These are phyloP conservation scores for Taurulus bubalis DNA, from an alignment of 2,113 vertebrate species.

Conservation along the genomic window DNA sequence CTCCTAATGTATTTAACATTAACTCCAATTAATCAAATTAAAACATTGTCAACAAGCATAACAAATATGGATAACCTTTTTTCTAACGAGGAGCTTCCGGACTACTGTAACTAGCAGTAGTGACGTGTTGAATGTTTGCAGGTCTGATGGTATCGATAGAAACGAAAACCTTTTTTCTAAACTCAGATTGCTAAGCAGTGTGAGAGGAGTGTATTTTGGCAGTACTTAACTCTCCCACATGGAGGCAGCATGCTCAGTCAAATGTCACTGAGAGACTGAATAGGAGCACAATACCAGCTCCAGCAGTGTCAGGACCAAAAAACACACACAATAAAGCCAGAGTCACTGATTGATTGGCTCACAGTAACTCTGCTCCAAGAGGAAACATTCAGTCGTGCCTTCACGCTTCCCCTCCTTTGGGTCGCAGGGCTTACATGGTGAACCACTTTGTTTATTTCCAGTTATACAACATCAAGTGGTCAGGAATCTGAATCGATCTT, in stretches of 20 bases:
- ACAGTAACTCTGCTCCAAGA: conserved; percentile 49
- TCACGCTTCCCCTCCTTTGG: conserved; percentile 39
- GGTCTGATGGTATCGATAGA: neutral
- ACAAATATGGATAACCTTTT: neutral
- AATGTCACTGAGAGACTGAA: conserved; percentile 20
- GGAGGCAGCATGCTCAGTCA: conserved; percentile 65
- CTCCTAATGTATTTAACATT: neutral
- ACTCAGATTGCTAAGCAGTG: neutral
- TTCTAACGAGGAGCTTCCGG: neutral
- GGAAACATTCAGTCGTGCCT: conserved; percentile 54
- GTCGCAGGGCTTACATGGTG: conserved; percentile 14
- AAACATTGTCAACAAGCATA: neutral
- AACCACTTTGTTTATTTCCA: conserved; percentile 46
- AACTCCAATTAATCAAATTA: neutral
- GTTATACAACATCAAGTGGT: conserved; percentile 19
- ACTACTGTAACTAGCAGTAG: neutral
- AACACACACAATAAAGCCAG: conserved; percentile 58
- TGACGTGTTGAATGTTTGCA: neutral
- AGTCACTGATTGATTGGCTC: conserved; percentile 51
- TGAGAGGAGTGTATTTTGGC: conserved; percentile 12
- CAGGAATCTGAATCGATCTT: conserved; percentile 37
- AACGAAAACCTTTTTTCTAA: neutral
- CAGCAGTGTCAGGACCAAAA: conserved; percentile 32
- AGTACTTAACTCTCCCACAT: conserved; percentile 60
- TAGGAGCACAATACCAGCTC: conserved; percentile 37